Conservation (phyloP, 2,888 invertebrate genomes). For the Perizoma flavofasciatum region DNA sequence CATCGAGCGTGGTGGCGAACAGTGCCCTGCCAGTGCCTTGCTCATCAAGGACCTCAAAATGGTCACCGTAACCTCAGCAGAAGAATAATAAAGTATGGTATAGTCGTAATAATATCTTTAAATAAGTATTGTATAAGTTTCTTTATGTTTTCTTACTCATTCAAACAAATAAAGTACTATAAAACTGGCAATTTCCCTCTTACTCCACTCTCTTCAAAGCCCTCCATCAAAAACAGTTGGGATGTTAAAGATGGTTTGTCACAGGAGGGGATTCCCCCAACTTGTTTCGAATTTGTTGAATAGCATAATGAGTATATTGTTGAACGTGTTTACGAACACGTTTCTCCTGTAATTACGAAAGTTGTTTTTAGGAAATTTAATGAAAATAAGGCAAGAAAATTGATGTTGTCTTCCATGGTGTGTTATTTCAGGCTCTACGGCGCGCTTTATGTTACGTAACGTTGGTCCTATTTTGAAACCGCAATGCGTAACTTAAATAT, state of each 20-base stretch:
- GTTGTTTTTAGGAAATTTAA: conserved; percentile 29
- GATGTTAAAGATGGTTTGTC: conserved; percentile 38
- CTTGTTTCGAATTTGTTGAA: conserved; percentile 38
- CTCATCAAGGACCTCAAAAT: too few species aligned
- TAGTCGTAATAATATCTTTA: too few species aligned
- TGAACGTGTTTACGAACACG: conserved; percentile 27
- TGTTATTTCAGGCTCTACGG: not conserved
- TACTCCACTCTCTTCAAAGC: conserved; percentile 14
- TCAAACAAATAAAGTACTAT: not conserved
- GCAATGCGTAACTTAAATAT: too few species aligned
- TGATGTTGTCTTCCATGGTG: not conserved
- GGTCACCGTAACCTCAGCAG: too few species aligned
- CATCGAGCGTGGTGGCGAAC: too few species aligned
- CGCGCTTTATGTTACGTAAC: not conserved
- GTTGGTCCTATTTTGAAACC: not conserved
- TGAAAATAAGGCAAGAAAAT: conserved; percentile 16
- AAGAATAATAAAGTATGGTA: too few species aligned
- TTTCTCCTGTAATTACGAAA: conserved; percentile 29
- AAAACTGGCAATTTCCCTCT: conserved; percentile 6
- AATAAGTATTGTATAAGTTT: too few species aligned
- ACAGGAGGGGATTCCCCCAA: conserved; percentile 31
- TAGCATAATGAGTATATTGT: conserved; percentile 38
- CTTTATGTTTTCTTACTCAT: not conserved
- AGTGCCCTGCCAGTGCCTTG: too few species aligned
- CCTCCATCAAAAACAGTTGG: conserved; percentile 31